Evolutionary conservation across 1,140 invertebrate genomes (phyloP).

Genomic region (Habropoda laboriosa): DNA sequence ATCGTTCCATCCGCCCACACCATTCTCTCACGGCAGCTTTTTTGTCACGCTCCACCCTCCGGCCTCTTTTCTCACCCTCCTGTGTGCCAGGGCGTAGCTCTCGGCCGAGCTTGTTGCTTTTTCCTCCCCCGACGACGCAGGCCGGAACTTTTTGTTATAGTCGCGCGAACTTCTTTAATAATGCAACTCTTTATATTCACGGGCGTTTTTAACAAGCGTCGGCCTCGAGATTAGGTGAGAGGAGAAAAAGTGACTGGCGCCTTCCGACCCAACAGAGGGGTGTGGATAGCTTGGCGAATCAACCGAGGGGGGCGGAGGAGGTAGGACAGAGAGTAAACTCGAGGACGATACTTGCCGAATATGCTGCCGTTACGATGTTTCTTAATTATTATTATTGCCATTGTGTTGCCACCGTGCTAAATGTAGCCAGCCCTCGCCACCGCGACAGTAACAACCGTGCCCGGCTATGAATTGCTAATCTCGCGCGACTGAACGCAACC

Average conservation of each 20-base stretch:
- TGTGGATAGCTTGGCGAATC: not conserved
- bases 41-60: conserved; percentile 49
- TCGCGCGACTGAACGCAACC: conserved; percentile 66
- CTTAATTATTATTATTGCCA: conserved; percentile 82
- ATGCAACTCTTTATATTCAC: conserved; percentile 83
- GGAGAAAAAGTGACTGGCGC: conserved; percentile 41
- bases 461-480: conserved; percentile 80
- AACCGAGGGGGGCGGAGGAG: conserved; percentile 25
- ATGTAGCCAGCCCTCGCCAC: conserved; percentile 62
- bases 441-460: conserved; percentile 76
- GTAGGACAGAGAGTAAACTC: conserved; percentile 47
- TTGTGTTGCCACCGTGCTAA: conserved; percentile 73
- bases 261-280: not conserved
- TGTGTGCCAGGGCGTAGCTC: conserved; percentile 50
- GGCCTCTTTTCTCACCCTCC: conserved; percentile 51
- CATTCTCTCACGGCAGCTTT: conserved; percentile 62
- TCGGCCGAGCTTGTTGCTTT: conserved; percentile 67
- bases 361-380: conserved; percentile 79
- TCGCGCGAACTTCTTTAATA: conserved; percentile 82
- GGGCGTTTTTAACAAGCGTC: conserved; percentile 80
- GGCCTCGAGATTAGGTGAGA: conserved; percentile 77
- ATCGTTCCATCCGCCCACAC: conserved; percentile 56
- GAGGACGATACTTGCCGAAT: conserved; percentile 69
- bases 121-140: conserved; percentile 67
- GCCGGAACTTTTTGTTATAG: conserved; percentile 79